A percentile compares a stretch with the other conserved stretches of the same genome.
Evolutionary conservation across 2,888 invertebrate species (phyloP).

Genomic region (Homarus gammarus): DNA sequence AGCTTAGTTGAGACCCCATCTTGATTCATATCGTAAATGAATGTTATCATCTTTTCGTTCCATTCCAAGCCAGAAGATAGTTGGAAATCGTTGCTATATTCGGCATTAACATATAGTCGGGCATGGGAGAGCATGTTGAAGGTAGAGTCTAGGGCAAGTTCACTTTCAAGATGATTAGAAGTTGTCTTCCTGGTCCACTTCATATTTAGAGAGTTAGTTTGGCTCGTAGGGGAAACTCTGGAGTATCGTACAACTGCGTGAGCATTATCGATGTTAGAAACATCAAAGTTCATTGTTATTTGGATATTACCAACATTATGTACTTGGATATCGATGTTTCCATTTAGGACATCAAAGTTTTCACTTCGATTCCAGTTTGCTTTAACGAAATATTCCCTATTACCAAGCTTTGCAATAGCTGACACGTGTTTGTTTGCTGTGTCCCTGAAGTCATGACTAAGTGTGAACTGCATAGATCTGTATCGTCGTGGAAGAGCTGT

Average conservation of each 20-base stretch:
- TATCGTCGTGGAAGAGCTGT: constrained; percentile 5
- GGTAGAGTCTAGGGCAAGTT: constrained; percentile 62
- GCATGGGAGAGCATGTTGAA: constrained; percentile 34
- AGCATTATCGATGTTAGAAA: constrained; percentile 57
- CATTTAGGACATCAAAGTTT: constrained; percentile 49
- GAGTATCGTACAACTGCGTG: constrained; percentile 56
- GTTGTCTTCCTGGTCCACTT: constrained; percentile 55
- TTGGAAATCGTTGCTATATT: constrained; percentile 50
- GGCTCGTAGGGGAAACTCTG: constrained; percentile 14
- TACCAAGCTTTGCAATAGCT: constrained; percentile 40
- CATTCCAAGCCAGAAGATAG: constrained; percentile 16
- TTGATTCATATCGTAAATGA: constrained; percentile 40
- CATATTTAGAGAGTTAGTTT: constrained; percentile 20
- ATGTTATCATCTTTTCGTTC: constrained; percentile 38
- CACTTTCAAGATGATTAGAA: constrained; percentile 34
- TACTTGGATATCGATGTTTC: constrained; percentile 59
- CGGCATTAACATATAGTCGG: constrained; percentile 40
- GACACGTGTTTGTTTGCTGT: constrained; percentile 34
- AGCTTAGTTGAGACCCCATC: constrained; percentile 38
- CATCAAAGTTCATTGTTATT: constrained; percentile 50
- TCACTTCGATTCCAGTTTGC: constrained; percentile 60
- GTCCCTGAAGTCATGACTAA: constrained; percentile 69
- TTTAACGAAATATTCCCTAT: constrained; percentile 26
- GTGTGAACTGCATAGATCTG: constrained; percentile 22
- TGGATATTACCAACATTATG: constrained; percentile 49